Base-by-base conservation (phyloP, 2,113 vertebrate species). In the Dolichotis patagonum region DNA sequence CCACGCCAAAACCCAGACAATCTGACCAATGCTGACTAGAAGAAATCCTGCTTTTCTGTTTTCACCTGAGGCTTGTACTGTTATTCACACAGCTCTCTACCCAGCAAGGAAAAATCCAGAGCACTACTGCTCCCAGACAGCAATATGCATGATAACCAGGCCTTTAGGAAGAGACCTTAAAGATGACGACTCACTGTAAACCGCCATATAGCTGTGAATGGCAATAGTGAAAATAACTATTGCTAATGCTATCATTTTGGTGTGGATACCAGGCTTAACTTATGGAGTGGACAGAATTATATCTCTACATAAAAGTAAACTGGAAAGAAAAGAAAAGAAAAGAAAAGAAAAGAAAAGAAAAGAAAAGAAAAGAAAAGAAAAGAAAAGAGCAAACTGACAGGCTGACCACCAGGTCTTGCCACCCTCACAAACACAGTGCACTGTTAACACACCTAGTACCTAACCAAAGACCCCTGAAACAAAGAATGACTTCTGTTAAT, bases 81-180 rank as follows among this genome's bases (percentile, higher is more conserved):
- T 95, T 92, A 90, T 56, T 46, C 75, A 78, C 38, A 85, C 0
- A 86, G 41, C 58, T 91, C 78, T n/a, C 67, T 88, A 71, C 19
- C 63, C 32, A 95, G 58, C 95, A 96, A 67, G 38, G n/a, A 94
- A 91, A 96, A 82, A 91, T 78, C 11, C 69, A 91, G 30, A 96
- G 83, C 58, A 82, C n/a, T 56, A 85, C 4, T 69, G 78, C 49
- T 30, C 43, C 7, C 19, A 84, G 30, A 85, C 0, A 95, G n/a
- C 28, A 88, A 35, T 69, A 88, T 24, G 20, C 26, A 73, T n/a
- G 24, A 93, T 41, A 62, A 85, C 88, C 13, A 88, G 60, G 38
- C 69, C 94, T 46, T 92, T 90, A 97, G 63, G n/a, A 84, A 86
- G n/a, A 85, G 46, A 96, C 60, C 67, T 49, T 78, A 56, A 87